Base-by-base conservation (phyloP, 37 sponge, comb jelly and placozoan species). In the Crambe crambe region DNA sequence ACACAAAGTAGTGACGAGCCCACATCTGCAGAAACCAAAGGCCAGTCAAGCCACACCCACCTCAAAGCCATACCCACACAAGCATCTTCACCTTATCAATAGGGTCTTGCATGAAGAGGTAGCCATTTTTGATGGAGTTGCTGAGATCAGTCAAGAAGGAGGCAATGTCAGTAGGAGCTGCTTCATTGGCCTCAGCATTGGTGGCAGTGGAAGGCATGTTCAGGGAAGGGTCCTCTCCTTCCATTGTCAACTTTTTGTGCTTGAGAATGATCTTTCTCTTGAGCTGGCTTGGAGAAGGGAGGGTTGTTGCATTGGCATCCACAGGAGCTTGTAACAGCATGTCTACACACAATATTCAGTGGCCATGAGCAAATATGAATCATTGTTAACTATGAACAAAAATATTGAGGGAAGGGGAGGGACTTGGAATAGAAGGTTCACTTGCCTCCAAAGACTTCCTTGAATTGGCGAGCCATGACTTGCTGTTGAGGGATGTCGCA, bases 251-350 rank as follows among this genome's bases (percentile, higher is more conserved):
- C 54, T 78, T 85, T 78, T 78, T 78, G 56, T 85, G 79, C 35
- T 94, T 94, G 59, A 94, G 79, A 58, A 97, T 80, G 23, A 97
- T 89, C 76, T 95, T 97, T n/a, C 76, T 74, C 74, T 86, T 92
- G 54, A 94, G 89, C 56, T 81, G 86, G 58, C 75, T 83, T 56
- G 98, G 98, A 22, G 91, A 83, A 25, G 98, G 98, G 2, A 97
- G 84, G 25, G n/a, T 34, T 0, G 64, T 54, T 44, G 83, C 86
- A 15, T 31, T 74, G 22, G 83, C 65, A 43, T 89, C 83, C 27
- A 96, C 36, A 21, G 86, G 86, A 40, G 83, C 61, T 8, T 80
- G 77, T 42, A 96, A 78, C 57, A 96, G 76, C 80, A 85, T 73
- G 59, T 92, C 97, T 96, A 51, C 20, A 8, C 5, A 23, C 18